Evolutionary conservation across 2,888 invertebrate species (phyloP), one percentile per base, ranked within the genome.

Genomic region (Dromius quadrimaculatus): DNA sequence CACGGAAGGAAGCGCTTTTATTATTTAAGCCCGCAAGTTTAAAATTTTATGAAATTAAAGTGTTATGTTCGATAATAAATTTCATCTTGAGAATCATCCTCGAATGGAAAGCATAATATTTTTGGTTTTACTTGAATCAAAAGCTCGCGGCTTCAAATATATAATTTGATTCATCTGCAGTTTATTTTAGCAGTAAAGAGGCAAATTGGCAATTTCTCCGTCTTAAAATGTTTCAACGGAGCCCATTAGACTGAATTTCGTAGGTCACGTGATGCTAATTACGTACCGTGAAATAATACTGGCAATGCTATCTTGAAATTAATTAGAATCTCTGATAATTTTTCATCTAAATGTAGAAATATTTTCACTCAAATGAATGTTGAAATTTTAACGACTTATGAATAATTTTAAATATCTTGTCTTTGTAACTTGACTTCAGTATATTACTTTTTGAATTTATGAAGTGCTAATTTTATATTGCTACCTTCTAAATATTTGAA

Each of bases 61-160:
- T 62, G 62, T 47, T 64, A 64, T 64, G 64, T 64, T 34, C 23
- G 36, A 47, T 47, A 64, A 64, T 64, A 64, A 64, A 64, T 64
- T 64, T 64, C 32, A 9, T 20, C 32, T 32, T 50, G 50, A 36
- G 50, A 64, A 64, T 64, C 23, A 64, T 64, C 47, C 64, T 11
- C 41, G 36, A 34, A 64, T 28, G 15, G 64, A 47, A 64, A 28
- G 20, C 47, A 64, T 64, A 64, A 64, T 64, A 64, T 64, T 64
- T 64, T 47, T 50, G 64, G 64, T 64, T 64, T 62, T 62, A 62
- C 62, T 62, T 62, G 47, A 64, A 64, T 64, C 64, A 64, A 50
- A 20, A 32, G 34, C 47, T 47, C 50, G 32, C 64, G 50, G 11
- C 20, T 6, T 28, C 50, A 64, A 64, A 64, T 64, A 64, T 50